A percentile compares a stretch with the other conserved stretches of the same genome.
These are phyloP conservation scores for Cephus nigrinus DNA, from an alignment of 2,888 invertebrate species.

Conservation along the genomic window DNA sequence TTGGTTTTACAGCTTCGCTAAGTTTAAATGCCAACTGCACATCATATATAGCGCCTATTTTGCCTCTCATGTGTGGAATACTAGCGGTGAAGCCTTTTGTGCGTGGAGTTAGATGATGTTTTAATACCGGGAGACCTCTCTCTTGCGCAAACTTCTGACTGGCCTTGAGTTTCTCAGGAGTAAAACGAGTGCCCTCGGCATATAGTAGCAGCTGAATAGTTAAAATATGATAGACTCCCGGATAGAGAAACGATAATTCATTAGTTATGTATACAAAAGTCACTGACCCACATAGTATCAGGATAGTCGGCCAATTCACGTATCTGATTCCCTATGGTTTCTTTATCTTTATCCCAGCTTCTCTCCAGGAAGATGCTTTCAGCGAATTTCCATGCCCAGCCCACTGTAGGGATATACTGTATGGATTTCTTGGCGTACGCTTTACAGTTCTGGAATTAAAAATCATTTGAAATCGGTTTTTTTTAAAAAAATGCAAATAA, in stretches of 20 bases:
- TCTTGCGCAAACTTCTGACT: constrained; percentile 89
- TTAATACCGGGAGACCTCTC: constrained; percentile 85
- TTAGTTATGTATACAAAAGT: neutral
- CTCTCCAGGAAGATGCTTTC: constrained; percentile 95
- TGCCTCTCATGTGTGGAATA: constrained; percentile 82
- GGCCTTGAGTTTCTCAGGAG: constrained; percentile 85
- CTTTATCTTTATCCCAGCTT: constrained; percentile 90
- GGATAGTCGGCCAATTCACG: constrained; percentile 88
- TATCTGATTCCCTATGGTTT: constrained; percentile 83
- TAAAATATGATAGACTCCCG: constrained; percentile 43
- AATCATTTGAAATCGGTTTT: neutral
- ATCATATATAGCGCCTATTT: constrained; percentile 86
- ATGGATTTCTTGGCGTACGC: constrained; percentile 94
- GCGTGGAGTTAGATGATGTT: constrained; percentile 92
- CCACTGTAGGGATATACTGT: constrained; percentile 90
- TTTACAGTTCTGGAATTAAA: constrained; percentile 83
- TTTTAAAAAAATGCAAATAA: neutral
- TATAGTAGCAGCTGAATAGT: constrained; percentile 81
- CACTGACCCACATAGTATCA: constrained; percentile 86
- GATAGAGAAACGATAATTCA: neutral
- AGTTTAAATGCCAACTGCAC: constrained; percentile 80
- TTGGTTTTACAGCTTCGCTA: constrained; percentile 77
- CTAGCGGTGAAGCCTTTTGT: constrained; percentile 95
- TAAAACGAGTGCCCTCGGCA: constrained; percentile 95
- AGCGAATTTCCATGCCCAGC: constrained; percentile 97